Percentiles rank a stretch among this genome's conserved stretches.
Conservation (phyloP, 2,113 vertebrate species). For the Puntigrus tetrazona region DNA sequence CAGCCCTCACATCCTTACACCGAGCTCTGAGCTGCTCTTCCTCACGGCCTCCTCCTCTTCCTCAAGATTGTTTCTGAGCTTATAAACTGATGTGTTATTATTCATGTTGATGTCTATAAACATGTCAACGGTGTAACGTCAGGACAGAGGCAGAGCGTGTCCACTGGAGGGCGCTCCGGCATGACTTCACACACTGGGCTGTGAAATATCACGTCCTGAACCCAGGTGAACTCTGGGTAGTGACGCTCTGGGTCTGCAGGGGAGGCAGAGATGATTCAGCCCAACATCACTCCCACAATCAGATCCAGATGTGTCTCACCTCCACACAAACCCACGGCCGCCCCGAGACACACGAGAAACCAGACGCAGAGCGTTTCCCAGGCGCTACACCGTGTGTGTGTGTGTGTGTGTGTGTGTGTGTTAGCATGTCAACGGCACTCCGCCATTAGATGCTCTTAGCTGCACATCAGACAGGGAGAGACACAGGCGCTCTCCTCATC, state of each 20-base stretch:
- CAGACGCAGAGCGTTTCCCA: not conserved
- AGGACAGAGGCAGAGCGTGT: not conserved
- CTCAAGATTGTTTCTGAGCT: not conserved
- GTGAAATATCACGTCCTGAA: not conserved
- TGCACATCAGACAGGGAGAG: not conserved
- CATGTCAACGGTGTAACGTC: not conserved
- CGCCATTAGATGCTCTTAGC: not conserved
- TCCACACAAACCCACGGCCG: not conserved
- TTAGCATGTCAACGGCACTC: not conserved
- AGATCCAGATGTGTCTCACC: conserved; percentile 8
- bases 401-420: not conserved
- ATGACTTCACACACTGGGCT: not conserved
- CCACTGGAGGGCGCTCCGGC: not conserved
- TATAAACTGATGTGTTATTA: not conserved
- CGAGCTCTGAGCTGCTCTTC: not conserved
- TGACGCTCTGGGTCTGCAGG: not conserved
- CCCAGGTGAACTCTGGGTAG: not conserved
- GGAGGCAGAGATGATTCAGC: conserved; percentile 22
- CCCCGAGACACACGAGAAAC: conserved; percentile 2
- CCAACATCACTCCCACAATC: conserved; percentile 18
- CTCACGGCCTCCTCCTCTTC: no score
- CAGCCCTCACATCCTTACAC: not conserved
- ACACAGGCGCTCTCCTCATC: not conserved
- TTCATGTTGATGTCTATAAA: not conserved
- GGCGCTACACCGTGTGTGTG: not conserved